Evolutionary conservation across 2,888 invertebrate genomes (phyloP).

Genomic region (Phyllotreta cruciferae): DNA sequence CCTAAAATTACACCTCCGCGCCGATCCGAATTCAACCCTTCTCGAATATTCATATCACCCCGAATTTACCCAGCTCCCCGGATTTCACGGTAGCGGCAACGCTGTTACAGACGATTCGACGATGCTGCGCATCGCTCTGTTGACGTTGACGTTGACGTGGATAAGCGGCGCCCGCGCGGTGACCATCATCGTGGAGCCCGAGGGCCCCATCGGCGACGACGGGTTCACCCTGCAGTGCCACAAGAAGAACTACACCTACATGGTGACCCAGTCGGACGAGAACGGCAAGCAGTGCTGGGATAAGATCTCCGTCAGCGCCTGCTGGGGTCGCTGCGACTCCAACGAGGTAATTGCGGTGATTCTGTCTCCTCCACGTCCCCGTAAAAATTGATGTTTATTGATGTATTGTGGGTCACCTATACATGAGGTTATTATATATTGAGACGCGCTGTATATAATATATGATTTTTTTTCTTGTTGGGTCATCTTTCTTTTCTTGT

Average conservation of each 20-base stretch:
- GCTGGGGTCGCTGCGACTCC: constrained; percentile 85
- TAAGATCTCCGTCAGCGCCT: constrained; percentile 75
- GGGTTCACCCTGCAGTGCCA: constrained; percentile 70
- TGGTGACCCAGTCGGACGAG: constrained; percentile 69
- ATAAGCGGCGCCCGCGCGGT: constrained; percentile 21
- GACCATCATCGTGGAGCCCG: constrained; percentile 47
- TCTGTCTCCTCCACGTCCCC: too few species aligned
- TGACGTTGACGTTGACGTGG: constrained; percentile 28
- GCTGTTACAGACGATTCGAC: background rate
- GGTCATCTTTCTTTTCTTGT: too few species aligned
- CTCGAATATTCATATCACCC: too few species aligned
- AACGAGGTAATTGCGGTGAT: constrained; percentile 82
- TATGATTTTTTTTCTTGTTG: too few species aligned
- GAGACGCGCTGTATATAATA: too few species aligned
- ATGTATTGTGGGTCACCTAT: too few species aligned
- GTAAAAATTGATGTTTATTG: too few species aligned
- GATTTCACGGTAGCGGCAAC: background rate
- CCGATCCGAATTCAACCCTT: too few species aligned
- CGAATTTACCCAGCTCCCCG: too few species aligned
- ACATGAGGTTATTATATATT: too few species aligned
- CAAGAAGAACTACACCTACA: constrained; percentile 70
- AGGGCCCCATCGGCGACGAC: constrained; percentile 54
- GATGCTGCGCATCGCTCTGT: constrained; percentile 27
- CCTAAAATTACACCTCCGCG: too few species aligned
- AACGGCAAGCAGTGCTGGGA: constrained; percentile 78